Evolutionary conservation across 2,888 invertebrate species (phyloP), one percentile per base, ranked within the genome.

Genomic region (Synergus umbraculus): DNA sequence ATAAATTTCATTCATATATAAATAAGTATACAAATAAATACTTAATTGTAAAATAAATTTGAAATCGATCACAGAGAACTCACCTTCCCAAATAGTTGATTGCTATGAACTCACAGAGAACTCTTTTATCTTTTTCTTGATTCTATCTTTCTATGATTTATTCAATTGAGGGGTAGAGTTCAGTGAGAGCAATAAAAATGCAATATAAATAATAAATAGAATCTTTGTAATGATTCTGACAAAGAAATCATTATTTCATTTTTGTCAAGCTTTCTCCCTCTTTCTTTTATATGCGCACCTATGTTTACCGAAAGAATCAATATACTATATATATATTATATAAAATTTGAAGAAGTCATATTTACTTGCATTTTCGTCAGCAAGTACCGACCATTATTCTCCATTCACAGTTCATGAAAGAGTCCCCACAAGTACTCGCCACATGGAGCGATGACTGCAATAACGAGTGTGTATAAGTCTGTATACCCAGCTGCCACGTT

Each of bases 401-500:
- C 29, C 13, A 18, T 69, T 22, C 13, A 44, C 46, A 67, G 46
- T 69, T 69, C 46, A 69, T 69, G 44, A 46, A 66, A 69, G 69
- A 69, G 46, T 46, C 69, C 69, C 69, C 46, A 15, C 13, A 46
- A 49, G 69, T 29, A 46, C 44, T 69, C 13, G 41, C 69, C 67
- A 44, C 69, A 69, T 69, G 69, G 69, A 69, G 46, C 46, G 67
- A 44, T 46, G 67, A 67, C 22, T 67, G 18, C 22, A 44, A 67
- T 44, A 67, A 67, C 66, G 66, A 67, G 22, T 67, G 46, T 67
- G 37, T 2, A 13, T 8, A 7, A 2, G 46, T 41, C 15, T 65
- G 65, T 65, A 15, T 69, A 46, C 18, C 46, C 69, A 69, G 69
- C 69, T 69, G 69, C 69, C 46, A 69, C 46, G 13, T 69, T 49